Evolutionary conservation across 1,140 invertebrate species (phyloP).

Genomic region (Thalassaphorura encarpata): DNA sequence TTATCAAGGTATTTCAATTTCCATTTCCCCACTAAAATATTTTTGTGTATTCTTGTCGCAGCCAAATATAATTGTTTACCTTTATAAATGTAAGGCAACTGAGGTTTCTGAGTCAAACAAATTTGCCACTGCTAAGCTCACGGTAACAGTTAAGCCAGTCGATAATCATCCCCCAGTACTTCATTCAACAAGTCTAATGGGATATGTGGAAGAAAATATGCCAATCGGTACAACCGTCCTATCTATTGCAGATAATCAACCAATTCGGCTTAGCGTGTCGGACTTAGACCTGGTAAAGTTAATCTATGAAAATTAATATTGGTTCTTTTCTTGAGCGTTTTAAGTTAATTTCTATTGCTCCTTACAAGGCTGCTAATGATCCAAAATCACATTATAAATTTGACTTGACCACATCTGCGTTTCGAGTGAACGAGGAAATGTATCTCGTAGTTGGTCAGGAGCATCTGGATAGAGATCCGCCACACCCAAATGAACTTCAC

Average conservation of each 20-base stretch:
- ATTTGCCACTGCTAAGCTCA: constrained; percentile 69
- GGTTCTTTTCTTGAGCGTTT: too few species aligned
- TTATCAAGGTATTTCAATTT: constrained; percentile 54
- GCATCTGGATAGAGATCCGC: constrained; percentile 73
- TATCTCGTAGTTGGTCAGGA: constrained; percentile 61
- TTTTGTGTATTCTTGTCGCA: not conserved
- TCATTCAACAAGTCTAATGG: constrained; percentile 56
- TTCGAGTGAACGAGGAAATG: constrained; percentile 62
- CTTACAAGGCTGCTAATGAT: constrained; percentile 50
- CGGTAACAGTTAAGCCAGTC: constrained; percentile 67
- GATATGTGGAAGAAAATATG: constrained; percentile 74
- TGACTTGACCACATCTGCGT: constrained; percentile 73
- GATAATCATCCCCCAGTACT: constrained; percentile 74
- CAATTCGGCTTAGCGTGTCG: constrained; percentile 59
- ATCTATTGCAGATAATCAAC: constrained; percentile 48
- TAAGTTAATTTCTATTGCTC: too few species aligned
- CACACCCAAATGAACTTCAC: constrained; percentile 67
- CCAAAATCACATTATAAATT: constrained; percentile 64
- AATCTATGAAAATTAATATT: not conserved
- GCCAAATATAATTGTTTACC: not conserved
- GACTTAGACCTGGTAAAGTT: constrained; percentile 68
- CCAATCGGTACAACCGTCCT: constrained; percentile 69
- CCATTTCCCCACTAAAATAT: constrained; percentile 8
- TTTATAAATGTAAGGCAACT: constrained; percentile 58
- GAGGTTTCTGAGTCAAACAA: constrained; percentile 63